Conservation (phyloP, 2,113 vertebrate genomes). For the Argyrosomus japonicus region DNA sequence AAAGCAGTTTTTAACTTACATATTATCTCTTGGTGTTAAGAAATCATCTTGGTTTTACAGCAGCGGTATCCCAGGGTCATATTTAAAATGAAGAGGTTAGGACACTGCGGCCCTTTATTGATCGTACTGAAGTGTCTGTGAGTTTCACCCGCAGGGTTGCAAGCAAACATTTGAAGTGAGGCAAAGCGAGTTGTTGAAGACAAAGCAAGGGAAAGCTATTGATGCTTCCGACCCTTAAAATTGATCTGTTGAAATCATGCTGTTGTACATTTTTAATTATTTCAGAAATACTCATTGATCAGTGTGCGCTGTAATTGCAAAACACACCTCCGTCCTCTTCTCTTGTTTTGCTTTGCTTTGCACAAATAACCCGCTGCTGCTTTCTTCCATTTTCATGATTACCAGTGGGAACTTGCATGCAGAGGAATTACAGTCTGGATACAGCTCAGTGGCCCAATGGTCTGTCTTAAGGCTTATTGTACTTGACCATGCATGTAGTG, state of each 20-base stretch:
- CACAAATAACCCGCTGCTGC: conserved; percentile 28
- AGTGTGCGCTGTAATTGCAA: conserved; percentile 50
- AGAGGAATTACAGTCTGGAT: conserved; percentile 44
- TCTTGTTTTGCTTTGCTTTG: conserved; percentile 32
- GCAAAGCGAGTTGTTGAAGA: conserved; percentile 44
- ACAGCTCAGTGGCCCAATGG: conserved; percentile 31
- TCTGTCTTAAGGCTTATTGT: conserved; percentile 33
- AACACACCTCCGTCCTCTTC: conserved; percentile 9
- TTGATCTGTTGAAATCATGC: conserved; percentile 50
- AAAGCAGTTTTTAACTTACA: conserved; percentile 38
- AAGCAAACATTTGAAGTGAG: conserved; percentile 28
- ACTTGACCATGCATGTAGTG: conserved; percentile 25
- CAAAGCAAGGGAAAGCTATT: conserved; percentile 25
- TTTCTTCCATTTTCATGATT: conserved; percentile 43
- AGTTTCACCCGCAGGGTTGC: conserved; percentile 28
- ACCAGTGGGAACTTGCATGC: conserved; percentile 32
- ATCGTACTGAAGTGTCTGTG: conserved; percentile 27
- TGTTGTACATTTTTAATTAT: conserved; percentile 66
- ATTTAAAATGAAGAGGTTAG: conserved; percentile 53
- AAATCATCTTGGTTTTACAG: conserved; percentile 50
- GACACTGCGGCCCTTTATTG: conserved; percentile 53
- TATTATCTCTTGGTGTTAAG: conserved; percentile 50
- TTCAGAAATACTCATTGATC: conserved; percentile 58
- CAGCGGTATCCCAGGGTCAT: conserved; percentile 50
- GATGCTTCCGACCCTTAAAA: conserved; percentile 41